Percentiles rank a stretch among this genome's conserved stretches.
phyloP scores from a whole-genome alignment of 1,140 invertebrate species.

The Berghia stephanieae region DNA sequence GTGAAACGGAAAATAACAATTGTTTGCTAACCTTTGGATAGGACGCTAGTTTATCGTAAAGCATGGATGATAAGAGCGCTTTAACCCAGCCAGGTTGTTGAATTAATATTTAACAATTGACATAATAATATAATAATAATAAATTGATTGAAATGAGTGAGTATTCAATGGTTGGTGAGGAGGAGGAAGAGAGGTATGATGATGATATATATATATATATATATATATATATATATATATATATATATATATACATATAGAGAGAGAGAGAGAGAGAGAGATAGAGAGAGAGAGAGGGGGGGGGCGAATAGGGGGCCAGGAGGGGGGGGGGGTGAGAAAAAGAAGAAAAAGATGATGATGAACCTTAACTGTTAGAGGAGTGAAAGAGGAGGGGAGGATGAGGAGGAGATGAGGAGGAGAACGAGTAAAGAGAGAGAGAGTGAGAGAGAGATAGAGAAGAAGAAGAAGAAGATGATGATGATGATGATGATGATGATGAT shows the following conservation, averaged over 20 bases:
- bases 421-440: neutral
- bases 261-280: slow-evolving; percentile 11
- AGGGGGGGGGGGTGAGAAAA: neutral
- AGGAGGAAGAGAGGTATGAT: neutral
- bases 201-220: too few species aligned
- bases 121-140: too few species aligned
- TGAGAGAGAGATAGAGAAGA: slow-evolving; percentile 6
- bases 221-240: neutral
- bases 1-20: too few species aligned
- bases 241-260: slow-evolving; percentile 23
- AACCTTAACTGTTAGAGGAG: neutral
- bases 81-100: too few species aligned
- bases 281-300: neutral
- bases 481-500: too few species aligned
- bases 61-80: too few species aligned
- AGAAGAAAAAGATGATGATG: neutral
- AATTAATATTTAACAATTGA: too few species aligned
- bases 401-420: neutral
- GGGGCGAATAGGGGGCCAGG: neutral
- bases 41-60: too few species aligned
- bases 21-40: too few species aligned
- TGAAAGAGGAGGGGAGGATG: neutral
- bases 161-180: too few species aligned
- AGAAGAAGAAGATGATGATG: neutral
- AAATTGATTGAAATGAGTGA: too few species aligned